A percentile compares a stretch with the other conserved stretches of the same genome.
phyloP scores from a whole-genome alignment of 1,140 invertebrate species.

The Hycleus cichorii region DNA sequence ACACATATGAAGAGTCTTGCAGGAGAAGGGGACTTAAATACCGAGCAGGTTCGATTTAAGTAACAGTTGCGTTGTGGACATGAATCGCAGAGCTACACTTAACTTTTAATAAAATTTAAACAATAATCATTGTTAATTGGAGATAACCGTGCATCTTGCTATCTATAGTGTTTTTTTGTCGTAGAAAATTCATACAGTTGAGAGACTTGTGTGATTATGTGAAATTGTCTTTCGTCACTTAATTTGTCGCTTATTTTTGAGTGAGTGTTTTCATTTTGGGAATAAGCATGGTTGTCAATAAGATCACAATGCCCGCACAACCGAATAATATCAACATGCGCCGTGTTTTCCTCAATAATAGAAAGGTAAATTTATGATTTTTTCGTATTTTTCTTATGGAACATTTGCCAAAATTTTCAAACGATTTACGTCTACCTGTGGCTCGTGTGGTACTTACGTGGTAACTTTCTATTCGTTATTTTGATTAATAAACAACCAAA shows the following conservation, averaged over 20 bases:
- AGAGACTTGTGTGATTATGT: no score
- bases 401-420: no score
- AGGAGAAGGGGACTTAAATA: slow-evolving; percentile 19
- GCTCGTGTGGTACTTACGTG: neutral
- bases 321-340: slow-evolving; percentile 28
- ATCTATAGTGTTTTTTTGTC: no score
- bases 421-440: neutral
- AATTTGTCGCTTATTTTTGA: no score
- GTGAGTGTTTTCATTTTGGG: no score
- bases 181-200: no score
- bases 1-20: neutral
- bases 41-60: slow-evolving; percentile 11
- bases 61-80: neutral
- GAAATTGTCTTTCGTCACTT: no score
- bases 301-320: slow-evolving; percentile 27
- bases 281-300: slow-evolving; percentile 29
- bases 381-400: neutral
- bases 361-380: slow-evolving; percentile 1
- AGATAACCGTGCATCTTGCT: no score
- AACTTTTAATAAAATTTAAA: no score
- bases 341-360: slow-evolving; percentile 27
- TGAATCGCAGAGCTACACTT: no score
- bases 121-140: no score
- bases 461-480: neutral
- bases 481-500: neutral